These are phyloP conservation scores for Melinaea marsaeus DNA, from an alignment of 2,888 invertebrate genomes.

Conservation along the genomic window DNA sequence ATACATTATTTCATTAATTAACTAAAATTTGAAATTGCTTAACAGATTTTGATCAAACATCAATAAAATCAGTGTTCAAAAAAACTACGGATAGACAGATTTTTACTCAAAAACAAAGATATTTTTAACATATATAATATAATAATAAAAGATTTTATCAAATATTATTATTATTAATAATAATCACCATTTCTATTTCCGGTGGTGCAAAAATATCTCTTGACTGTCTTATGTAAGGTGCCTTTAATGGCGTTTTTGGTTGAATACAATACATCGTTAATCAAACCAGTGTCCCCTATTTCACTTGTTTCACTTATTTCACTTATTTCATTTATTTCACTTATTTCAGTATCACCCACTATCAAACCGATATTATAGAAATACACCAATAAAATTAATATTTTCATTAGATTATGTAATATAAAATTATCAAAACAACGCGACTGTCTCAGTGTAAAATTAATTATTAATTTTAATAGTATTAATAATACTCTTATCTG, in stretches of 20 bases:
- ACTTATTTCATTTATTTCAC: background rate
- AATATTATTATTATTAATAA: background rate
- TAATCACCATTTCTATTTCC: constrained; percentile 37
- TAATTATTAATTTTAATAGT: no score
- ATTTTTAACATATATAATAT: no score
- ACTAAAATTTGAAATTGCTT: no score
- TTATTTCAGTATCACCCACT: constrained; percentile 15
- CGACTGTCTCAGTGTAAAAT: background rate
- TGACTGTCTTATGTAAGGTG: constrained; percentile 39
- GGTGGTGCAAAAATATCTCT: constrained; percentile 43
- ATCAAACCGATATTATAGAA: constrained; percentile 20
- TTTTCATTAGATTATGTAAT: constrained; percentile 26
- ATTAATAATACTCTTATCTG: no score
- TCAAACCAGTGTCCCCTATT: background rate
- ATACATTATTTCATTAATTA: background rate
- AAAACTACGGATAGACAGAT: background rate
- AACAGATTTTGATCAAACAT: no score
- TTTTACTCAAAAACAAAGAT: no score
- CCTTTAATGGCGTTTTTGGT: constrained; percentile 33
- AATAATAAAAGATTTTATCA: no score
- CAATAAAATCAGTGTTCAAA: background rate
- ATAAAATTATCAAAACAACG: constrained; percentile 1
- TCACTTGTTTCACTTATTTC: no score
- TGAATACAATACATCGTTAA: no score
- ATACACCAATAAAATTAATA: constrained; percentile 17